Conservation (phyloP, 64 coral and sea anemone genomes). For the Montipora capricornis region DNA sequence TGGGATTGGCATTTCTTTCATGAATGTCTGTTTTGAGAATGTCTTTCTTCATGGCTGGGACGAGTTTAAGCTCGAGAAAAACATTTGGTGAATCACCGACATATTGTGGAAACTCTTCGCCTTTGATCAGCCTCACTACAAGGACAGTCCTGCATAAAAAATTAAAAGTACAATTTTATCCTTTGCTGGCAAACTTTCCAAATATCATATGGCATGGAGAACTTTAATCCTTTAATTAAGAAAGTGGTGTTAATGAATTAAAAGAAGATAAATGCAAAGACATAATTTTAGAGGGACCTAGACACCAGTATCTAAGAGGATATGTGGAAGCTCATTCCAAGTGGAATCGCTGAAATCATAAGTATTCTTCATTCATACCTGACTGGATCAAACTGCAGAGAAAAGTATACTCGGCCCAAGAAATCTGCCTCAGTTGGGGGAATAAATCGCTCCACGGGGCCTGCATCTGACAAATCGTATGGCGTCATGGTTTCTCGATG, state of each 20-base stretch:
- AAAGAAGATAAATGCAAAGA: too few species aligned
- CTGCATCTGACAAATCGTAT: constrained; percentile 75
- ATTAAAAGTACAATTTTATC: not conserved
- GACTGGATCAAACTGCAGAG: constrained; percentile 67
- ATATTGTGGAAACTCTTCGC: constrained; percentile 87
- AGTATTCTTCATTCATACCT: constrained; percentile 44
- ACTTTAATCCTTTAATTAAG: too few species aligned
- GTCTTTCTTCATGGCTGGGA: constrained; percentile 84
- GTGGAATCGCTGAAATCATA: too few species aligned
- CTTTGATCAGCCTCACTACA: constrained; percentile 88
- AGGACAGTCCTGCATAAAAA: constrained; percentile 69
- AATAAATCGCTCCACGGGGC: constrained; percentile 59
- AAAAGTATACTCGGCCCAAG: constrained; percentile 85
- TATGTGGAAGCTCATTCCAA: too few species aligned
- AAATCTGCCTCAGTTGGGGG: constrained; percentile 86
- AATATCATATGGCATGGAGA: too few species aligned
- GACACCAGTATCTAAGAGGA: too few species aligned
- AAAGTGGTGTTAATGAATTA: too few species aligned
- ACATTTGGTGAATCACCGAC: constrained; percentile 79
- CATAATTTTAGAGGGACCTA: too few species aligned
- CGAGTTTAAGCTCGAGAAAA: constrained; percentile 80
- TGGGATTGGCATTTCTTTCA: constrained; percentile 82
- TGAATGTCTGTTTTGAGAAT: constrained; percentile 93
- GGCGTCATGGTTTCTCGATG: constrained; percentile 68
- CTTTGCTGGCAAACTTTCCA: not conserved